These are phyloP conservation scores for Lutraria lutraria DNA, from an alignment of 2,888 invertebrate genomes.

Conservation along the genomic window DNA sequence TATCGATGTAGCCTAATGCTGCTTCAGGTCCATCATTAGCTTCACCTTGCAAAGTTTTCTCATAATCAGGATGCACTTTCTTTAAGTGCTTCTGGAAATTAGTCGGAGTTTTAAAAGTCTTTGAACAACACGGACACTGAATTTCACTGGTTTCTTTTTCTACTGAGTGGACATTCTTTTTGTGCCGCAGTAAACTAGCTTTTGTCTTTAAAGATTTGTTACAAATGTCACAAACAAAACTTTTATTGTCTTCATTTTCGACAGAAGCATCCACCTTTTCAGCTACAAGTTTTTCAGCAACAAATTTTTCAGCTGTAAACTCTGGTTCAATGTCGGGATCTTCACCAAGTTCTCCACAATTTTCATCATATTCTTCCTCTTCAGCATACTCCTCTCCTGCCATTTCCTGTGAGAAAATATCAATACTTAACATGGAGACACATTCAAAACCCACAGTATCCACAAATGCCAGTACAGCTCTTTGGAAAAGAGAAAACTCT, in stretches of 20 bases:
- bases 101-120: slow-evolving; percentile 39
- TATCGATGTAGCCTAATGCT: neutral
- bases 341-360: slow-evolving; percentile 36
- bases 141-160: slow-evolving; percentile 20
- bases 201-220: slow-evolving; percentile 55
- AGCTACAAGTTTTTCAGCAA: slow-evolving; percentile 46
- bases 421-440: neutral
- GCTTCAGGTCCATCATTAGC: neutral
- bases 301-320: slow-evolving; percentile 58
- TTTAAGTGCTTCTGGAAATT: slow-evolving; percentile 49
- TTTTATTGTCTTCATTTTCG: slow-evolving; percentile 26
- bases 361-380: slow-evolving; percentile 24
- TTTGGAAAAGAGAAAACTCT: no score
- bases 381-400: slow-evolving; percentile 15
- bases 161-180: slow-evolving; percentile 39
- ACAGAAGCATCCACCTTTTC: slow-evolving; percentile 35
- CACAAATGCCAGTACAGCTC: no score
- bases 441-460: no score
- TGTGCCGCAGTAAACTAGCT: slow-evolving; percentile 52
- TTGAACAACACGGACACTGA: slow-evolving; percentile 59
- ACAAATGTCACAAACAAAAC: slow-evolving; percentile 60
- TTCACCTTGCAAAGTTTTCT: neutral
- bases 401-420: neutral
- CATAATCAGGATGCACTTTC: slow-evolving; percentile 56
- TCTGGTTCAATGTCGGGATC: slow-evolving; percentile 26